Base-by-base conservation (phyloP, 1,140 invertebrate species). In the Drusus annulatus region DNA sequence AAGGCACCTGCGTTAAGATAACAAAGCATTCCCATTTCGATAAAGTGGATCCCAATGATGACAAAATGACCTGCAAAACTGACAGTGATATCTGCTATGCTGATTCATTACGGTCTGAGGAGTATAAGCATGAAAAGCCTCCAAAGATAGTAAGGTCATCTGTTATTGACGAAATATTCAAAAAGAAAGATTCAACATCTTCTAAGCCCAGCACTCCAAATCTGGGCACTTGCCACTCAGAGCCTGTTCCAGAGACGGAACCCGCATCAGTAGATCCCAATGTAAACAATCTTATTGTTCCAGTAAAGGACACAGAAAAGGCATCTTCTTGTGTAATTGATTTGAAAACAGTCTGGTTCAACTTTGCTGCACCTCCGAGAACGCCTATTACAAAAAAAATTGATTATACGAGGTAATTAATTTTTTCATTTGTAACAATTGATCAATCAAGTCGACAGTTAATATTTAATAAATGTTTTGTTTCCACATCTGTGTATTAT, bases 321-420 rank as follows among this genome's bases (percentile, higher is more conserved):
- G 93, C 93, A 0, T 95, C 94, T 0, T 96, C 95, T 0, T 96
- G 95, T 84, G 91, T 95, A 1, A 95, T 98, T 56, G 95, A 98
- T 85, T 89, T 99, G 5, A 95, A 96, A 86, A 94, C 95, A 0
- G 95, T 98, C 13, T 99, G 98, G 98, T 97, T 99, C 84, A 98
- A 98, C 87, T 99, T 99, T 90, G 98, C 98, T 19, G 97, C 98
- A 0, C 98, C 98, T 1, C 97, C 97, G 0, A 93, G 96, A 81
- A 96, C 96, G 16, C 96, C 97, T 0, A 98, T 98, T 50, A 98
- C 97, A 0, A 93, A 95, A 65, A 98, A 98, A 90, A 97, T 98
- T 78, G 97, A 99, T 87, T 98, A 96, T 85, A 98, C 97, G 0
- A 93, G 95, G 94, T 95, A 88, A 84, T 36, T 45, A 10, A 45